Base-by-base conservation (phyloP, 2,113 vertebrate species). In the Myocastor coypus region DNA sequence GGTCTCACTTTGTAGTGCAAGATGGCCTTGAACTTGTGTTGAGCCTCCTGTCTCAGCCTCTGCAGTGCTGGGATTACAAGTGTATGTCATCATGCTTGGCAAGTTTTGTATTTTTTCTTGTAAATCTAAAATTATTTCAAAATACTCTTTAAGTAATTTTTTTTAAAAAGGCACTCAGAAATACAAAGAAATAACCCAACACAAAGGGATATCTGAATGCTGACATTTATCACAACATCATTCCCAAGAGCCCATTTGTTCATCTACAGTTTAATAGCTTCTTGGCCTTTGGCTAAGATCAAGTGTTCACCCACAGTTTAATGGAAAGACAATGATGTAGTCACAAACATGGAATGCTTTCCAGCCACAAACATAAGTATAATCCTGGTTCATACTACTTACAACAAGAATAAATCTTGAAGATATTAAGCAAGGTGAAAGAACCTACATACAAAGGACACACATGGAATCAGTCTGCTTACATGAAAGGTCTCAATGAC, bases 351-450 rank as follows among this genome's bases (percentile, higher is more conserved):
- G 40, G 52, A 73, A 17, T 20, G 92, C 57, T 40, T 64, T 81
- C 83, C 28, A 57, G 32, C 8, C 37, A 80, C n/a, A n/a, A n/a
- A n/a, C n/a, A n/a, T n/a, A 86, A 92, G 63, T 32, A 34, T 52
- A 93, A 83, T 69, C 37, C 17, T 78, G 59, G 83, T 17, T 32
- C 16, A 66, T 64, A 71, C 19, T 78, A 28, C 46, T 26, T 17
- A 89, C 2, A 80, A 73, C 75, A 78, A 52, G 75, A 30, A 87
- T 84, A n/a, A 94, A 81, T 26, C 22, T 20, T 94, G 59, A 89
- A 86, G 30, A 94, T 71, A 66, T 22, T 80, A 73, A 32, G 55
- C 52, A 50, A 91, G 73, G 46, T 50, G 4, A 88, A 94, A 88
- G 52, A 87, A 42, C 28, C 12, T 64, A 95, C 24, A 42, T 26